A percentile compares a stretch with the other conserved stretches of the same genome.
phyloP scores from a whole-genome alignment of 1,140 invertebrate species.

The Amyelois transitella region DNA sequence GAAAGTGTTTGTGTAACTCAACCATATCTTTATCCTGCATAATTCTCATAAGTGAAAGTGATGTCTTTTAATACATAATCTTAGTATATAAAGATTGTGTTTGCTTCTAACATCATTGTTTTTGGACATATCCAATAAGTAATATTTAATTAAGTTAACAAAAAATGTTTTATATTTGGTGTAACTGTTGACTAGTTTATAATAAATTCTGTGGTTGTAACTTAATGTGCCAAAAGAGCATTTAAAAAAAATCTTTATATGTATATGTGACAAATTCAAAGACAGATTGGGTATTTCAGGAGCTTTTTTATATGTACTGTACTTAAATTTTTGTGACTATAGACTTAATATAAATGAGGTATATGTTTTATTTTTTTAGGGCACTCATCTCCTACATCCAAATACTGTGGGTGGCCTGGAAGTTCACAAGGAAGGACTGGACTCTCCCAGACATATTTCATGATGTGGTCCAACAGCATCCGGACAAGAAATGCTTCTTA shows the following conservation, averaged over 20 bases:
- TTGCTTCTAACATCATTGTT: too few relatives aligned
- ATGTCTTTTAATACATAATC: not conserved
- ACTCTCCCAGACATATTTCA: slow-evolving; percentile 85
- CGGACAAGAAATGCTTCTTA: slow-evolving; percentile 86
- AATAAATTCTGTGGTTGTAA: too few relatives aligned
- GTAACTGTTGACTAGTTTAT: too few relatives aligned
- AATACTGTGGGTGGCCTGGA: slow-evolving; percentile 76
- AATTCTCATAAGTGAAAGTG: not conserved
- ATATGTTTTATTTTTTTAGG: slow-evolving; percentile 72
- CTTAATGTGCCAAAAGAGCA: too few relatives aligned
- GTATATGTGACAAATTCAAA: too few relatives aligned
- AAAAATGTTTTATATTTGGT: too few relatives aligned
- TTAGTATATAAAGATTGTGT: too few relatives aligned
- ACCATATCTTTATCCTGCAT: not conserved
- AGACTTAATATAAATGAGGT: not conserved
- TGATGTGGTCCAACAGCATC: slow-evolving; percentile 80
- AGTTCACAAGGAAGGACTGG: slow-evolving; percentile 78
- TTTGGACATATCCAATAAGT: not conserved
- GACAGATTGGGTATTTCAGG: too few relatives aligned
- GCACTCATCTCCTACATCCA: slow-evolving; percentile 79
- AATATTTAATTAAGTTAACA: too few relatives aligned
- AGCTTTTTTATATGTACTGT: too few relatives aligned
- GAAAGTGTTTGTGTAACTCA: not conserved
- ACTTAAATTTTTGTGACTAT: too few relatives aligned
- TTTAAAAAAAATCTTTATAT: not conserved